Evolutionary conservation across 2,888 invertebrate genomes (phyloP), one percentile per base, ranked within the genome.

Genomic region (Phorcus lineatus): DNA sequence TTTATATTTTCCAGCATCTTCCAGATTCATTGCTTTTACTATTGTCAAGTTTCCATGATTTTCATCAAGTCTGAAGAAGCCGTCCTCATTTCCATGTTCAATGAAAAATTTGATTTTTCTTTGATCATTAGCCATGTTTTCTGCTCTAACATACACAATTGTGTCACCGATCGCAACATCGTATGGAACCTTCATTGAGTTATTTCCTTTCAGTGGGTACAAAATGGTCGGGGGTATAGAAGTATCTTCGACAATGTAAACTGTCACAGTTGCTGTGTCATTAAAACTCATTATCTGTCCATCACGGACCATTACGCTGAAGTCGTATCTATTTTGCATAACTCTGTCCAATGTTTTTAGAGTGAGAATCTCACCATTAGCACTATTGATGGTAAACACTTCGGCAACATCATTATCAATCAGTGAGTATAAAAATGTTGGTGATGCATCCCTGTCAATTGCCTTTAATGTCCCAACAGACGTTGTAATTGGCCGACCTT

Each of bases 31-130:
- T 13, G 83, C 83, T 62, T 86, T 85, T 6, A 83, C 86, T 0
- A 91, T 83, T 36, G 85, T 86, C n/a, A 94, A 91, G 47, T 92
- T 92, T 0, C 94, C 94, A 16, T 89, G 89, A 2, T 88, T 82
- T 1, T 89, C 83, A 79, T 94, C 92, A 74, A 94, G 91, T 67
- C 86, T 88, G 87, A 94, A 94, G 74, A 94, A 88, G 3, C 86
- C 88, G 2, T 92, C 90, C 76, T 92, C 93, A 80, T 94, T 94
- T 13, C 94, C 93, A 57, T 82, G 83, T 16, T 86, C 81, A 54
- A 90, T 82, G 31, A 82, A 77, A 80, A 83, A 90, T 36, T 80
- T 82, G 62, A 90, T 75, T 31, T 84, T 78, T 7, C 90, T 85
- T 90, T 89, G 89, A 28, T 85, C 83, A 0, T 87, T 88, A 0